A percentile compares a stretch with the other conserved stretches of the same genome.
These are phyloP conservation scores for Prochilodus magdalenae DNA, from an alignment of 2,113 vertebrate species.

Conservation along the genomic window DNA sequence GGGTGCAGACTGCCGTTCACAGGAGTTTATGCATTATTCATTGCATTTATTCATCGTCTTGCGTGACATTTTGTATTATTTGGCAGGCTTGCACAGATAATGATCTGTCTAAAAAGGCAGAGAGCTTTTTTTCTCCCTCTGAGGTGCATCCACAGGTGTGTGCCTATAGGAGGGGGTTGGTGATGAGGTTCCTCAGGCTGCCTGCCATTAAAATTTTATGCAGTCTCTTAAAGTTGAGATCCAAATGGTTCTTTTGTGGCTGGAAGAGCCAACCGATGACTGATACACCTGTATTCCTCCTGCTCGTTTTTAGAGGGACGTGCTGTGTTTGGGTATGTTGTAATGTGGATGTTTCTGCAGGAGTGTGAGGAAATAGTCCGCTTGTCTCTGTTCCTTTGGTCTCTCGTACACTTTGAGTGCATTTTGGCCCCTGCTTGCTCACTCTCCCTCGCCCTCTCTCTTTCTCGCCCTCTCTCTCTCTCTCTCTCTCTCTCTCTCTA, in stretches of 20 bases:
- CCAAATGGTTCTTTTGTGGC: constrained; percentile 82
- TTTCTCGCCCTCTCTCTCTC: constrained; percentile 31
- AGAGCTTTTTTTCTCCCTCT: constrained; percentile 34
- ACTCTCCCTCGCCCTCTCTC: constrained; percentile 36
- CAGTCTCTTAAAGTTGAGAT: constrained; percentile 81
- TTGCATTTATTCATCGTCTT: constrained; percentile 55
- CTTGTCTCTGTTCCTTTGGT: neutral
- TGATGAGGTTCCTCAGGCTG: constrained; percentile 69
- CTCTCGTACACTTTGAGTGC: neutral
- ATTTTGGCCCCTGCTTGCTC: neutral
- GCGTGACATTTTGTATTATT: constrained; percentile 63
- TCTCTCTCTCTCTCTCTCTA: constrained; percentile 42
- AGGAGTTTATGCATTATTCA: constrained; percentile 63
- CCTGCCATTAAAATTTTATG: constrained; percentile 85
- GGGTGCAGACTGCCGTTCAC: constrained; percentile 51
- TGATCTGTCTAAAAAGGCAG: constrained; percentile 59
- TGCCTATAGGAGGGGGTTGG: constrained; percentile 64
- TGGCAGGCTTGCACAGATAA: constrained; percentile 60
- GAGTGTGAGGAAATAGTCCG: neutral
- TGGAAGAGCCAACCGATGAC: constrained; percentile 47
- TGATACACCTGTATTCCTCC: neutral
- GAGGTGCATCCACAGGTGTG: constrained; percentile 58
- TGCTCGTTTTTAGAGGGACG: neutral
- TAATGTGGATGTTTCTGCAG: neutral
- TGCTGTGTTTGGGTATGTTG: neutral